Evolutionary conservation across 2,888 invertebrate species (phyloP), one percentile per base, ranked within the genome.

Genomic region (Stenurella melanura): DNA sequence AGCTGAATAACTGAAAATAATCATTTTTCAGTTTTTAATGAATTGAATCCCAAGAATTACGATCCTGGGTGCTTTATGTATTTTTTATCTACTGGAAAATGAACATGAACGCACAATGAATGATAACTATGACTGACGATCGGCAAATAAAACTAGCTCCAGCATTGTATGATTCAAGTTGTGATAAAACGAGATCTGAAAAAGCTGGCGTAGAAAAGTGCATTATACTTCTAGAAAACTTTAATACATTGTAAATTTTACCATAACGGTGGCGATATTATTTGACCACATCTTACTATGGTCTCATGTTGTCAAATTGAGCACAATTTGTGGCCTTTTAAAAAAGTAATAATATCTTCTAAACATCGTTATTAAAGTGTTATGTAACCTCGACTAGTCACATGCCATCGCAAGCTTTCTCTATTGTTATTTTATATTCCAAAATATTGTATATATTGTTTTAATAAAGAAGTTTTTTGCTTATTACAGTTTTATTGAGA

Each of bases 311-410:
- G 18, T 61, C 12, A 73, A 64, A 73, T 66, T 57, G 61, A 74
- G 74, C 74, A 72, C 74, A 77, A 61, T 63, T 26, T 71, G 74
- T 72, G 74, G 77, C 77, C 77, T 77, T 77, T 63, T 56, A 57
- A 66, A 56, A 38, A 42, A 73, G 56, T 63, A 73, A 57, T 64
- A 71, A 74, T 30, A 15, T 21, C 63, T 19, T 21, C 38, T 15
- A 26, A 56, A 56, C 38, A 50, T 76, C 61, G 68, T 77, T 68
- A 72, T 77, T 67, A 74, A 34, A 61, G 42, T 26, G 54, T 56
- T 63, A 66, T 34, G 17, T 18, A 58, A 69, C 15, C 60, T 71
- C 26, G 17, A 66, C 70, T 64, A 73, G 73, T 73, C 60, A 30
- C 19, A 30, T 60, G 70, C 63, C 18, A 56, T 72, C 18, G 54